Evolutionary conservation across 1,140 invertebrate genomes (phyloP), one percentile per base, ranked within the genome.

Genomic region (Piezodorus guildinii): DNA sequence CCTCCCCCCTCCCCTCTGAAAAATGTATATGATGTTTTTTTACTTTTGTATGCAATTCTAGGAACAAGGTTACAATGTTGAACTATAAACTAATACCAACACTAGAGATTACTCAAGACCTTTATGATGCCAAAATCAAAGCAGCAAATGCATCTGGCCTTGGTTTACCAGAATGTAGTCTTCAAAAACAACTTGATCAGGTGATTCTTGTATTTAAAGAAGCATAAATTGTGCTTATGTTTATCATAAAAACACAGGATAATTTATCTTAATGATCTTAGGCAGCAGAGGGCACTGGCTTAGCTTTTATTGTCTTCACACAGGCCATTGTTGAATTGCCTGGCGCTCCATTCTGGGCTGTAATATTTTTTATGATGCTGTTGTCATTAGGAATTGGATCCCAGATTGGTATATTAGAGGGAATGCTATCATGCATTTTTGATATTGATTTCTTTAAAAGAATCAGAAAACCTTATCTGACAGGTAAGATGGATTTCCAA

Each of bases 311-410:
- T 67, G 87, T 94, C 10, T 93, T 94, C 75, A 93, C 91, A 0
- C 88, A 94, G 76, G 91, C 91, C 0, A 94, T 94, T 69, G 86
- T 93, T 5, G 87, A 94, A 73, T 76, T 95, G 63, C 92, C 92
- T 0, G 87, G 85, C 14, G 86, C 90, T 1, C 91, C 91, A 17
- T 91, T 95, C 74, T 95, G 92, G 92, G 87, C 91, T 2, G 84
- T 94, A 64, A 85, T 94, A 43, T 95, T 95, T 81, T 95, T 95
- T 78, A 76, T 92, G 69, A 95, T 95, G 92, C 77, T 96, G 54
- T 76, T 95, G 12, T 89, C 90, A 0, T 79, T 95, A 23, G 92
- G 92, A 5, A 76, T 95, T 14, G 92, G 91, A 45, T 94, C 91
- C 25, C 90, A 95, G 77, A 94, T 94, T 72, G 90, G 91, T 59